phyloP scores from a whole-genome alignment of 2,888 invertebrate species.

The Monochamus alternatus region DNA sequence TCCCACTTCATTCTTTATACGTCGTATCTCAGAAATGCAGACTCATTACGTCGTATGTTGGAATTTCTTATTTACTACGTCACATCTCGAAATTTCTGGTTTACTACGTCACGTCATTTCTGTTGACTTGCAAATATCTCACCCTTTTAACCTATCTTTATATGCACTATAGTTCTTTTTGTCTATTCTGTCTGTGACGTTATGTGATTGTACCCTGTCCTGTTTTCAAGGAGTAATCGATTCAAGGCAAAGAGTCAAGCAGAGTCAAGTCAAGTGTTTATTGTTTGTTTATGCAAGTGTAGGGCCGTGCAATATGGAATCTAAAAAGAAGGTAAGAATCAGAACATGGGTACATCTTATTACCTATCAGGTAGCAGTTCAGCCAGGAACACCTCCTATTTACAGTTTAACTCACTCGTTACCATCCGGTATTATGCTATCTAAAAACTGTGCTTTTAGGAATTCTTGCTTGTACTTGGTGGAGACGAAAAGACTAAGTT shows the following conservation, averaged over 20 bases:
- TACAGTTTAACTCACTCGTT: too few species aligned
- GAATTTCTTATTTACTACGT: too few species aligned
- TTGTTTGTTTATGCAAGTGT: slow-evolving; percentile 4
- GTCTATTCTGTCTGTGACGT: too few species aligned
- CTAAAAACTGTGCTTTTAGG: slow-evolving; percentile 16
- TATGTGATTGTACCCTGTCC: too few species aligned
- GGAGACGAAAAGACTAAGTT: slow-evolving; percentile 15
- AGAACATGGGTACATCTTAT: background rate
- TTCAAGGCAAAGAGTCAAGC: background rate
- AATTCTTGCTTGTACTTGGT: slow-evolving; percentile 23
- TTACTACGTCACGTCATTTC: slow-evolving; percentile 1
- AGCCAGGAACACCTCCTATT: background rate
- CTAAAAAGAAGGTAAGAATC: background rate
- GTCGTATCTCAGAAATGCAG: too few species aligned
- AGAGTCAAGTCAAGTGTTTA: background rate
- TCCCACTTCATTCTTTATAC: too few species aligned
- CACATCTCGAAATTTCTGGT: background rate
- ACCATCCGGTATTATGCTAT: too few species aligned
- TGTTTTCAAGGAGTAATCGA: background rate
- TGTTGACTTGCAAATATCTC: background rate
- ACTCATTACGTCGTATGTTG: too few species aligned
- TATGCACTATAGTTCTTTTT: too few species aligned
- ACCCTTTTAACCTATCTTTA: background rate
- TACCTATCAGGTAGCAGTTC: background rate
- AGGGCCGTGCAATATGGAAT: slow-evolving; percentile 5